Percentiles rank a stretch among this genome's conserved stretches.
Evolutionary conservation across 2,797 vertebrate genomes (phyloP).

Genomic region (Orestias chungarensis): DNA sequence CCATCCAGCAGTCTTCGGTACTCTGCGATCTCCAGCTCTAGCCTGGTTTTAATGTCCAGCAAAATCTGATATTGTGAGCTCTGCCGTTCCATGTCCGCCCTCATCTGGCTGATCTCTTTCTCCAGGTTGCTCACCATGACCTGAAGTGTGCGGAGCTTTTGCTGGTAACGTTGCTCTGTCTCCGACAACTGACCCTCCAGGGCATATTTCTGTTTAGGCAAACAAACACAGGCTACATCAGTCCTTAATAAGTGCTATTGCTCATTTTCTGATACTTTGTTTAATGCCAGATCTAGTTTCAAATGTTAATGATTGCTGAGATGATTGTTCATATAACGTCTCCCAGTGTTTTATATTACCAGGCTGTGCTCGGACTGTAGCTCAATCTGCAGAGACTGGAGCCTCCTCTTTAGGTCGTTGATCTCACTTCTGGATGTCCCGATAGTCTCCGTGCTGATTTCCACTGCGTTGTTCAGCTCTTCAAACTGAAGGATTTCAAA

Average conservation of each 20-base stretch:
- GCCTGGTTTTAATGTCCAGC: slow-evolving; percentile 80
- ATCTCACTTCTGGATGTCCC: slow-evolving; percentile 65
- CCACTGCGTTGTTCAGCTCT: slow-evolving; percentile 69
- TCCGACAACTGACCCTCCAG: slow-evolving; percentile 84
- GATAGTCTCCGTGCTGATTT: slow-evolving; percentile 57
- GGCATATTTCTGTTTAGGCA: slow-evolving; percentile 79
- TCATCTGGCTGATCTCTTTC: slow-evolving; percentile 73
- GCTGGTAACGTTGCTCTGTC: slow-evolving; percentile 78
- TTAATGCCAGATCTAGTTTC: background rate
- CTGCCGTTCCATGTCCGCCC: slow-evolving; percentile 75
- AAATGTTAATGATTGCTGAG: background rate
- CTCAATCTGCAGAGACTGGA: slow-evolving; percentile 79
- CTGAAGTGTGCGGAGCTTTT: slow-evolving; percentile 81
- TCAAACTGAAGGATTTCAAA: slow-evolving; percentile 69
- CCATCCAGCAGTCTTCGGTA: slow-evolving; percentile 86
- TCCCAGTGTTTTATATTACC: slow-evolving; percentile 54
- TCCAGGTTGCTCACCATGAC: slow-evolving; percentile 72
- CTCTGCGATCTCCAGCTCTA: slow-evolving; percentile 87
- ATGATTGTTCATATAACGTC: background rate
- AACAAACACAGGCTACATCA: background rate
- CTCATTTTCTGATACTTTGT: background rate
- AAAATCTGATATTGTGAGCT: slow-evolving; percentile 75
- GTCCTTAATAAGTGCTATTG: background rate
- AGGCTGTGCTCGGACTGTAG: slow-evolving; percentile 77
- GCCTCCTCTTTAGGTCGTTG: slow-evolving; percentile 73